Evolutionary conservation across 1,140 invertebrate species (phyloP).

Genomic region (Scylla paramamosain): DNA sequence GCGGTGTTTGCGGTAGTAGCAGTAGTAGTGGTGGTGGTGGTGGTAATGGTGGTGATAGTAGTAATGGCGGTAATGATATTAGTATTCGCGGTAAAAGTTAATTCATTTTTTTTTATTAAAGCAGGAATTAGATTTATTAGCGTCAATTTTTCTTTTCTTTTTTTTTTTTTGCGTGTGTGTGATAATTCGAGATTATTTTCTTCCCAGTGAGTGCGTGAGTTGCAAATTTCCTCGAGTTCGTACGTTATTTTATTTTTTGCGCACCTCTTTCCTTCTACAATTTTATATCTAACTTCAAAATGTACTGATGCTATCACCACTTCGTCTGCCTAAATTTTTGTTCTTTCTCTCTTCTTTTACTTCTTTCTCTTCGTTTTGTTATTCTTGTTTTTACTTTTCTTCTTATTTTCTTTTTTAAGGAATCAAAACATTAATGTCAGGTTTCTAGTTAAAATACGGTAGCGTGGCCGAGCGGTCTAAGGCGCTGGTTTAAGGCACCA

Average conservation of each 20-base stretch:
- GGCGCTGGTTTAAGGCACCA: slow-evolving; percentile 84
- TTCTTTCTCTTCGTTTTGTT: too few species aligned
- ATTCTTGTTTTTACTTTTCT: too few species aligned
- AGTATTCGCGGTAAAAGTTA: not conserved
- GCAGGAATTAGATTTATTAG: not conserved
- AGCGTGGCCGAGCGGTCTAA: slow-evolving; percentile 84
- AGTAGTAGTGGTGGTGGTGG: not conserved
- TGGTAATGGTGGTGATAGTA: not conserved
- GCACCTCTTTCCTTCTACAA: too few species aligned
- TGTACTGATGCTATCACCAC: too few species aligned
- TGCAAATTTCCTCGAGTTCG: too few species aligned
- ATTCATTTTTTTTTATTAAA: not conserved
- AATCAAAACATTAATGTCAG: too few species aligned
- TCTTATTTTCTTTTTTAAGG: too few species aligned
- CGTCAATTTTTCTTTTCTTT: not conserved
- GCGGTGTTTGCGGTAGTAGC: not conserved
- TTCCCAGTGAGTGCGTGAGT: not conserved
- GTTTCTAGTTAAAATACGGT: slow-evolving; percentile 77
- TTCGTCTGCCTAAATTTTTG: too few species aligned
- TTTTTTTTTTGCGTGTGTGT: too few species aligned
- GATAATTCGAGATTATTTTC: not conserved
- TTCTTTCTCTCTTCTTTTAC: too few species aligned
- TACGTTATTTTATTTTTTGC: too few species aligned
- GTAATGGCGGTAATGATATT: not conserved
- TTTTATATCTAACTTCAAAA: too few species aligned